Evolutionary conservation across 2,888 invertebrate species (phyloP).

Genomic region (Stenotaenia linearis): DNA sequence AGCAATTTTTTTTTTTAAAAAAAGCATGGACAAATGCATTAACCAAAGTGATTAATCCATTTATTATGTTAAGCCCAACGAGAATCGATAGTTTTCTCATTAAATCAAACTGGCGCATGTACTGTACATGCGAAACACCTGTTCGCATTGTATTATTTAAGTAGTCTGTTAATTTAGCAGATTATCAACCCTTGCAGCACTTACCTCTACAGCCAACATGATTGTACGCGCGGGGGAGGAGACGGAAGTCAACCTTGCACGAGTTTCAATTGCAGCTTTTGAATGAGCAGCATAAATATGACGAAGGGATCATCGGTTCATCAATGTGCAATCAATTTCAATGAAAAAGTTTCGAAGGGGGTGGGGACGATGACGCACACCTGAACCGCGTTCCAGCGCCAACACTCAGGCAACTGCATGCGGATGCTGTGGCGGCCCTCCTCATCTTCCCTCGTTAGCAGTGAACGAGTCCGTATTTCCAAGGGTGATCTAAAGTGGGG

Average conservation of each 20-base stretch:
- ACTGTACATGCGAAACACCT: background rate
- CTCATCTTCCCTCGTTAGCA: background rate
- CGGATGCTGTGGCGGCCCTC: conserved; percentile 4
- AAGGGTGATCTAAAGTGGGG: conserved; percentile 3
- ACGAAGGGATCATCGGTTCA: background rate
- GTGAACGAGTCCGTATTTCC: conserved; percentile 7
- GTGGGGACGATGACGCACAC: background rate
- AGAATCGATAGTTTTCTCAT: background rate
- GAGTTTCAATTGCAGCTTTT: conserved; percentile 2
- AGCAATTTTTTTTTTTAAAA: background rate
- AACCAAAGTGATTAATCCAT: background rate
- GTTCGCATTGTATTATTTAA: background rate
- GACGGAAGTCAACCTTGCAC: conserved; percentile 14
- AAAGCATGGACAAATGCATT: background rate
- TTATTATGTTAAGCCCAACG: background rate
- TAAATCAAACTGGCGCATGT: background rate
- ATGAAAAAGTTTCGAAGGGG: background rate
- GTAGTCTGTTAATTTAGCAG: background rate
- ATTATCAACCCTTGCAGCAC: background rate
- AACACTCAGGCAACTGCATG: conserved; percentile 8
- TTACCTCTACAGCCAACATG: conserved; percentile 21
- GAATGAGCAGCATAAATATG: background rate
- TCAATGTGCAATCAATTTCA: background rate
- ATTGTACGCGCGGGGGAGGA: conserved; percentile 26
- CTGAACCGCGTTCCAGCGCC: conserved; percentile 5